Conservation (phyloP, 2,113 vertebrate genomes). For the Brachyhypopomus occidentalis region DNA sequence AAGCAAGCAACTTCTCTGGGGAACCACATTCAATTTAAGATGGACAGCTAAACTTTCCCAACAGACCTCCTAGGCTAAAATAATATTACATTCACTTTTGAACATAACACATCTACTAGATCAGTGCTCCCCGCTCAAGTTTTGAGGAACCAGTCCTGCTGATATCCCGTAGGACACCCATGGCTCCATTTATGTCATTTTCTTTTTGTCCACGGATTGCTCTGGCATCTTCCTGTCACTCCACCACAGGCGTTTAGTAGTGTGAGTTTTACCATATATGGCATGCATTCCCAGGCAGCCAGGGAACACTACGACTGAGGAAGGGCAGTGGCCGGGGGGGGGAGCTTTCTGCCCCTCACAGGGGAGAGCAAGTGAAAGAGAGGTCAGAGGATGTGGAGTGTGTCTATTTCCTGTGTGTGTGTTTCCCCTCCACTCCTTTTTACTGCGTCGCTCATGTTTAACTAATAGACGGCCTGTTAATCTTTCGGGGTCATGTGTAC, state of each 20-base stretch:
- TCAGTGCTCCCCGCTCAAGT: not conserved
- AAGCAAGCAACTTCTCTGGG: not conserved
- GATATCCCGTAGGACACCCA: constrained; percentile 64
- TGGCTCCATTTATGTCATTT: constrained; percentile 72
- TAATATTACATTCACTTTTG: too few relatives aligned
- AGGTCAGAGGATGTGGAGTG: constrained; percentile 56
- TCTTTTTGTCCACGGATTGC: constrained; percentile 60
- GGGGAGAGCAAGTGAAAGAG: constrained; percentile 21
- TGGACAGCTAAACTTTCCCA: not conserved
- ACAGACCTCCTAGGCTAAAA: too few relatives aligned
- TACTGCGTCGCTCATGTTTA: constrained; percentile 22
- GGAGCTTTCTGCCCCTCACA: constrained; percentile 54
- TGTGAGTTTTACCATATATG: constrained; percentile 76
- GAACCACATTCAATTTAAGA: not conserved
- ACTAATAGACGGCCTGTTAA: not conserved
- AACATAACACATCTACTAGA: not conserved
- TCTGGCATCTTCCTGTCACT: constrained; percentile 61
- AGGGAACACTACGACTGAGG: constrained; percentile 66
- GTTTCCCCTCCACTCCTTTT: constrained; percentile 40
- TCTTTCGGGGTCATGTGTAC: not conserved
- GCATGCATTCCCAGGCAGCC: constrained; percentile 59
- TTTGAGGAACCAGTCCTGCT: constrained; percentile 10
- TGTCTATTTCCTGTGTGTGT: constrained; percentile 66
- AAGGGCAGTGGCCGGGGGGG: constrained; percentile 59
- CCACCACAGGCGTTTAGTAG: constrained; percentile 62